Conservation (phyloP, 35 echinoderm and acorn worm species). For the Diadema setosum region DNA sequence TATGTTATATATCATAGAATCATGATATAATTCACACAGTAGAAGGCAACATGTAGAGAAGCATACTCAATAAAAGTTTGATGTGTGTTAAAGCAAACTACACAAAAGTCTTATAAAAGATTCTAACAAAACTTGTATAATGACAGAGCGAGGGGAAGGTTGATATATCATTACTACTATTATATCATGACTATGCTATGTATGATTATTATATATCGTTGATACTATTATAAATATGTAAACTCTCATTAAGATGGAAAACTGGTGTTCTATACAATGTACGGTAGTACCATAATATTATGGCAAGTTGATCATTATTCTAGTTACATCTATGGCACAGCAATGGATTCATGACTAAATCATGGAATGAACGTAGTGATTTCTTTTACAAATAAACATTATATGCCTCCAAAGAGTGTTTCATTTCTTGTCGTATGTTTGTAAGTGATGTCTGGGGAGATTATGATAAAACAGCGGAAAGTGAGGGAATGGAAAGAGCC, state of each 20-base stretch:
- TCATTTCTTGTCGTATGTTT: too few relatives aligned
- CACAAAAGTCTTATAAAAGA: neutral
- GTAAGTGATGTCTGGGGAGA: too few relatives aligned
- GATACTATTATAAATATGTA: constrained; percentile 32
- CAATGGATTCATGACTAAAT: constrained; percentile 11
- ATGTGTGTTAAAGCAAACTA: neutral
- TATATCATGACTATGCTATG: constrained; percentile 20
- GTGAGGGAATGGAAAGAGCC: too few relatives aligned
- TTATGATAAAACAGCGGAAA: too few relatives aligned
- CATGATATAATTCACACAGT: neutral
- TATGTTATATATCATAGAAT: neutral
- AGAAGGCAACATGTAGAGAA: neutral
- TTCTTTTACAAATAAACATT: constrained; percentile 36
- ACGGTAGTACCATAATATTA: constrained; percentile 10
- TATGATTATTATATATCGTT: constrained; percentile 17
- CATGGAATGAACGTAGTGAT: constrained; percentile 22
- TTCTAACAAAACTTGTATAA: neutral
- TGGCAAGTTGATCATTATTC: constrained; percentile 11
- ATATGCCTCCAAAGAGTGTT: constrained; percentile 20
- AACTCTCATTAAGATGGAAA: neutral
- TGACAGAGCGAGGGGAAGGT: neutral
- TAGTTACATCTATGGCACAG: constrained; percentile 5
- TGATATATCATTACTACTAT: neutral
- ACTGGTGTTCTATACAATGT: neutral
- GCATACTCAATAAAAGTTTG: neutral